Base-by-base conservation (phyloP, 2,888 invertebrate genomes). In the Andrena flavipes region DNA sequence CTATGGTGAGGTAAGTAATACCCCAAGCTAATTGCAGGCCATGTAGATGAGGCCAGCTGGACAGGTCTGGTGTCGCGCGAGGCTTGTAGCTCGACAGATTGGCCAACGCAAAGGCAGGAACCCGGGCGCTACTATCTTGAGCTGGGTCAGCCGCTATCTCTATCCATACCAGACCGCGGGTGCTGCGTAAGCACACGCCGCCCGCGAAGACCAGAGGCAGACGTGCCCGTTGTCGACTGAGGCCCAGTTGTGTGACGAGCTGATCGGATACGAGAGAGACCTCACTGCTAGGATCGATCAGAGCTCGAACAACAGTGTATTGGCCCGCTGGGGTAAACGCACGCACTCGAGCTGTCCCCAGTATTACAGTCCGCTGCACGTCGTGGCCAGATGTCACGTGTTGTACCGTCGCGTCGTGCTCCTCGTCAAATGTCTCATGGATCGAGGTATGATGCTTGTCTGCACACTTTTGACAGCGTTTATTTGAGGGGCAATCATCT, bases 1-100 rank as follows among this genome's bases (percentile, higher is more conserved):
- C 70, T 60, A 3, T 70, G 70, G 13, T 70, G 60, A 7, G 70
- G 70, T 4, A 69, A 30, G 35, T 33, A 69, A 3, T 48, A 23
- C 0, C n/a, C 56, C 2, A 0, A 13, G 35, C 35, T 10, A 8
- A 35, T 8, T 2, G 33, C 8, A 33, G 8, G 33, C 33, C 33
- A 0, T 2, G 33, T 8, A 33, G 8, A 1, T 35, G 35, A 2
- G 33, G 0, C 60, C 60, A 33, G 16, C 1, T 0, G 0, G 7
- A 2, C 2, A 16, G 0, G 1, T 6, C 30, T 5, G 60, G n/a
- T 1, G n/a, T 33, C 1, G 16, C 0, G 1, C n/a, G 60, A 16
- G 16, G 60, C 26, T 7, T 10, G n/a, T 60, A 60, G 13, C 30
- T 6, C 0, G 60, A 60, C 0, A 60, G 2, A 1, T 60, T 30